Conservation (phyloP, 2,113 vertebrate species). For the Periophthalmodon schlosseri region DNA sequence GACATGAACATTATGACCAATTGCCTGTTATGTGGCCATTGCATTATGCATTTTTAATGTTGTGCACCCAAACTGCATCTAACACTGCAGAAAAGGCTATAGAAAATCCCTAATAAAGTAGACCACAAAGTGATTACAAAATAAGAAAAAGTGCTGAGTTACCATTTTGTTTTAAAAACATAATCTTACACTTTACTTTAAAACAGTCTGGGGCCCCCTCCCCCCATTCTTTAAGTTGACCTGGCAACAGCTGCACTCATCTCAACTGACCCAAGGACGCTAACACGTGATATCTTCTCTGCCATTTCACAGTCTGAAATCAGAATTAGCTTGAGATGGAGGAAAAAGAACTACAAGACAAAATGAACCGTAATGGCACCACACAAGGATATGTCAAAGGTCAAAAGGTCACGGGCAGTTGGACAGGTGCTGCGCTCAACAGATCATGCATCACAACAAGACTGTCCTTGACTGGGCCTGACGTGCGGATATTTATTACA, state of each 20-base stretch:
- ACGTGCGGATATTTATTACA: conserved; percentile 16
- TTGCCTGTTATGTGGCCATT: too few relatives aligned
- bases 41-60: conserved; percentile 1
- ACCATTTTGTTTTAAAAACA: neutral
- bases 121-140: neutral
- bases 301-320: conserved; percentile 43
- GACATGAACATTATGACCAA: too few relatives aligned
- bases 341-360: conserved; percentile 29
- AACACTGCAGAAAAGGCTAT: too few relatives aligned
- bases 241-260: conserved; percentile 59
- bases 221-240: conserved; percentile 36
- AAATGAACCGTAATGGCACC: conserved; percentile 9
- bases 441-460: conserved; percentile 44
- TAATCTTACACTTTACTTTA: neutral
- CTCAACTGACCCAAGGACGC: conserved; percentile 43
- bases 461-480: conserved; percentile 44
- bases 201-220: conserved; percentile 27
- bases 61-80: conserved; percentile 13
- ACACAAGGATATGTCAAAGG: conserved; percentile 24
- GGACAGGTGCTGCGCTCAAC: conserved; percentile 60
- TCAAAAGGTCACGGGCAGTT: conserved; percentile 32
- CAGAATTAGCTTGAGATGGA: conserved; percentile 29
- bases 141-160: neutral
- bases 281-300: conserved; percentile 20
- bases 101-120: neutral